Evolutionary conservation across 1,140 invertebrate genomes (phyloP).

Genomic region (Drosophila punjabiensis): DNA sequence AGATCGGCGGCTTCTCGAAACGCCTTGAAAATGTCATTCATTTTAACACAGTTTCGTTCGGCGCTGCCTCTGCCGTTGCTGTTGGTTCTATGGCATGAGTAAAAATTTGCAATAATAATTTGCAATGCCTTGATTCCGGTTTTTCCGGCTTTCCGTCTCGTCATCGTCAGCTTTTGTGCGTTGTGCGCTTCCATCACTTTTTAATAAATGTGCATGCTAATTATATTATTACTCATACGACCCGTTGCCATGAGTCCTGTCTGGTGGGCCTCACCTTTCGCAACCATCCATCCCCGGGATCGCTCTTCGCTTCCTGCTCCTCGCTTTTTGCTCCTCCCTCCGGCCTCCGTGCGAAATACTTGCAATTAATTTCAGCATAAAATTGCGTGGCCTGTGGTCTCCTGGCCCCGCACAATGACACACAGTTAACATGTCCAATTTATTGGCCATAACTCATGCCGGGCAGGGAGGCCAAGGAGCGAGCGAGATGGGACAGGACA

Average conservation of each 20-base stretch:
- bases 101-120: slow-evolving; percentile 73
- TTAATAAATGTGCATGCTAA: slow-evolving; percentile 82
- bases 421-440: slow-evolving; percentile 83
- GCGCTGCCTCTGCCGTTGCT: background rate
- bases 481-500: slow-evolving; percentile 17
- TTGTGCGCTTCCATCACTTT: slow-evolving; percentile 79
- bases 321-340: background rate
- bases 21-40: slow-evolving; percentile 76
- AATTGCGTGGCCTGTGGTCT: slow-evolving; percentile 78
- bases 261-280: slow-evolving; percentile 4
- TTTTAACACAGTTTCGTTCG: slow-evolving; percentile 39
- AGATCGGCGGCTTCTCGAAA: slow-evolving; percentile 42
- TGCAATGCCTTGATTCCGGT: slow-evolving; percentile 66
- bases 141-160: slow-evolving; percentile 29
- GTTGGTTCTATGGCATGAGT: slow-evolving; percentile 1
- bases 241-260: slow-evolving; percentile 48
- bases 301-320: background rate
- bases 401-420: slow-evolving; percentile 63
- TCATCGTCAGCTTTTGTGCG: slow-evolving; percentile 46
- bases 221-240: slow-evolving; percentile 82
- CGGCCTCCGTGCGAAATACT: slow-evolving; percentile 61
- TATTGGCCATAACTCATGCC: slow-evolving; percentile 81
- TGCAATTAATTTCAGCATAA: slow-evolving; percentile 81
- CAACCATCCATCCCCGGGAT: background rate
- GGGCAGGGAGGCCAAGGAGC: slow-evolving; percentile 6